These are phyloP conservation scores for Drosophila persimilis DNA, from an alignment of 1,140 invertebrate species.

Conservation along the genomic window DNA sequence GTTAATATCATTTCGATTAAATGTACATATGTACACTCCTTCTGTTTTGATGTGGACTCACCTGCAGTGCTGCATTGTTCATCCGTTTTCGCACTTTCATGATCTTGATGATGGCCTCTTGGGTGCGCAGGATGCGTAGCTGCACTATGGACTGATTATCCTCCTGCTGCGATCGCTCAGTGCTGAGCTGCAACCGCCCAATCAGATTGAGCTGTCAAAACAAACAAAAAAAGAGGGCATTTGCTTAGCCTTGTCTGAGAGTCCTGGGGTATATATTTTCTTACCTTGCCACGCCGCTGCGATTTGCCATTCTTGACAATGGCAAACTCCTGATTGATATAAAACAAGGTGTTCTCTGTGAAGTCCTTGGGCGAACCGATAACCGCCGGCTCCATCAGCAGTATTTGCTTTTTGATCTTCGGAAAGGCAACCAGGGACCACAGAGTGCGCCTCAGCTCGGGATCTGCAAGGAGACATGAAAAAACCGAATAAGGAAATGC, in stretches of 20 bases:
- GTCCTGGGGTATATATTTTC: not conserved
- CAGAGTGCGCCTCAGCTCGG: constrained; percentile 96
- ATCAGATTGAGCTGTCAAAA: constrained; percentile 90
- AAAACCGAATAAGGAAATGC: not conserved
- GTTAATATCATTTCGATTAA: not conserved
- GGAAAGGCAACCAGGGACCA: constrained; percentile 99
- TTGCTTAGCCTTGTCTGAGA: not conserved
- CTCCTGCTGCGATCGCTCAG: constrained; percentile 97
- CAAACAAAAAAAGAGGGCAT: not conserved
- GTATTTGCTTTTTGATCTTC: constrained; percentile 96
- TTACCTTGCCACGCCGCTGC: constrained; percentile 95
- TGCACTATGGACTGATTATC: constrained; percentile 99
- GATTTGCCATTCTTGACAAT: constrained; percentile 95
- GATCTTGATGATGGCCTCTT: constrained; percentile 99
- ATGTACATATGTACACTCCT: not conserved
- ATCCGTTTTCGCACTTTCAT: constrained; percentile 98
- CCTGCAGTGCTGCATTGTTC: constrained; percentile 95
- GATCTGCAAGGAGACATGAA: constrained; percentile 85
- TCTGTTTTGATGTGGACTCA: constrained; percentile 35
- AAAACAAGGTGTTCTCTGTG: constrained; percentile 95
- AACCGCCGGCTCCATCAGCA: constrained; percentile 90
- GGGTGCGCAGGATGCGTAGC: constrained; percentile 93
- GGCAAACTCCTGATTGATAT: constrained; percentile 98
- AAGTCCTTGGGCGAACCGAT: constrained; percentile 96
- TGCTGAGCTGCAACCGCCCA: constrained; percentile 96